Evolutionary conservation across 2,797 vertebrate genomes (phyloP).

Genomic region (Garrulus glandarius): DNA sequence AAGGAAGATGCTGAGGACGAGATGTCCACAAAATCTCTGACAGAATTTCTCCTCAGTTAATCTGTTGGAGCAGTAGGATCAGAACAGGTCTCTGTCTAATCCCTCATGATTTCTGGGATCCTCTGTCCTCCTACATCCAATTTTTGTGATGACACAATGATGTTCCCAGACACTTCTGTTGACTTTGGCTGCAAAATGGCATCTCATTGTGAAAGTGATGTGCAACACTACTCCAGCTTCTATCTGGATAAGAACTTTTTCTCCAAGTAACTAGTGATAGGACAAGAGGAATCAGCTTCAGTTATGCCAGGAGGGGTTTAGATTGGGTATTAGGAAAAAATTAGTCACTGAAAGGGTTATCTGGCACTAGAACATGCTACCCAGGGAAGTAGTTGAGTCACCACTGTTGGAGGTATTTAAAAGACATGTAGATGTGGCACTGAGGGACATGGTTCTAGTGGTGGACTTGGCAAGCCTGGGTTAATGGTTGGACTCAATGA

Average conservation of each 20-base stretch:
- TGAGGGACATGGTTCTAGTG: background rate
- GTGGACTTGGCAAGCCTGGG: background rate
- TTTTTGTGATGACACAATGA: background rate
- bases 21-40: background rate
- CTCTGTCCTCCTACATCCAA: background rate
- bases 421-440: rapidly evolving
- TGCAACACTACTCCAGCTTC: background rate
- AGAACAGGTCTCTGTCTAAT: background rate
- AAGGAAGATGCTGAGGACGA: background rate
- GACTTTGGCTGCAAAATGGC: background rate
- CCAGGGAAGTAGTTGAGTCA: background rate
- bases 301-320: background rate
- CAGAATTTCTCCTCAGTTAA: background rate
- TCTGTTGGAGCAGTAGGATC: background rate
- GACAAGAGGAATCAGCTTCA: background rate
- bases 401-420: background rate
- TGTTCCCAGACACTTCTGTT: background rate
- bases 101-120: background rate
- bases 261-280: background rate
- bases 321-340: background rate
- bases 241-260: background rate
- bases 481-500: background rate
- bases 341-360: background rate
- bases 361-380: background rate
- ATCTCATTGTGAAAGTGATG: background rate